phyloP scores from a whole-genome alignment of 2,888 invertebrate species.

The Kuschelorhynchus macadamiae region DNA sequence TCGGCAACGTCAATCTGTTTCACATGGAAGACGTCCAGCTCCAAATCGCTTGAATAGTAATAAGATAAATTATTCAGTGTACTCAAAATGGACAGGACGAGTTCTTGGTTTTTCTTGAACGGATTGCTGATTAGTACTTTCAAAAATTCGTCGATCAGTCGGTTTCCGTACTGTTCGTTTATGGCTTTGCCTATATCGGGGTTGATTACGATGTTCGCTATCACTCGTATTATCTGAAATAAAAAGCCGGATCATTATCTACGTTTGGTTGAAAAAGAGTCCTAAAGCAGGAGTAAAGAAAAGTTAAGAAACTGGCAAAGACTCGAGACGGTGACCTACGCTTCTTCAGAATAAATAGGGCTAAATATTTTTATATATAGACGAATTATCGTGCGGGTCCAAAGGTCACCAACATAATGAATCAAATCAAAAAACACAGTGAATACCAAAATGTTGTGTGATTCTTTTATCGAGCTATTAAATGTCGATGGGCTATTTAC shows the following conservation, averaged over 20 bases:
- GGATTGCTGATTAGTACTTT: conserved; percentile 69
- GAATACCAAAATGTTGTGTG: too few species aligned
- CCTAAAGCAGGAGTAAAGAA: too few species aligned
- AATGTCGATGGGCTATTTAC: too few species aligned
- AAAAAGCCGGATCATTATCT: too few species aligned
- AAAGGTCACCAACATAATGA: too few species aligned
- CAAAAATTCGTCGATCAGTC: conserved; percentile 67
- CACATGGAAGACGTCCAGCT: conserved; percentile 68
- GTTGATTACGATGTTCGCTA: conserved; percentile 87
- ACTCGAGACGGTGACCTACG: too few species aligned
- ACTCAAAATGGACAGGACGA: conserved; percentile 83
- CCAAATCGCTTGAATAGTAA: conserved; percentile 72
- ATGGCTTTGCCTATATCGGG: conserved; percentile 81
- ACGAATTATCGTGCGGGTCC: too few species aligned
- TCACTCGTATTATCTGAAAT: conserved; percentile 80
- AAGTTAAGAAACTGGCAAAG: too few species aligned
- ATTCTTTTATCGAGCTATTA: too few species aligned
- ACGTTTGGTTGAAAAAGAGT: background rate
- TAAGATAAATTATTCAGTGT: conserved; percentile 90
- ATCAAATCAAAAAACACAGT: too few species aligned
- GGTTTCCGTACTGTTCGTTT: conserved; percentile 67
- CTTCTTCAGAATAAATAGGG: too few species aligned
- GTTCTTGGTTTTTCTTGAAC: conserved; percentile 76
- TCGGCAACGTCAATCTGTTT: conserved; percentile 70
- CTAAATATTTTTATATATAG: too few species aligned